phyloP scores from a whole-genome alignment of 2,797 vertebrate species.

The Eurystomus glaucurus region DNA sequence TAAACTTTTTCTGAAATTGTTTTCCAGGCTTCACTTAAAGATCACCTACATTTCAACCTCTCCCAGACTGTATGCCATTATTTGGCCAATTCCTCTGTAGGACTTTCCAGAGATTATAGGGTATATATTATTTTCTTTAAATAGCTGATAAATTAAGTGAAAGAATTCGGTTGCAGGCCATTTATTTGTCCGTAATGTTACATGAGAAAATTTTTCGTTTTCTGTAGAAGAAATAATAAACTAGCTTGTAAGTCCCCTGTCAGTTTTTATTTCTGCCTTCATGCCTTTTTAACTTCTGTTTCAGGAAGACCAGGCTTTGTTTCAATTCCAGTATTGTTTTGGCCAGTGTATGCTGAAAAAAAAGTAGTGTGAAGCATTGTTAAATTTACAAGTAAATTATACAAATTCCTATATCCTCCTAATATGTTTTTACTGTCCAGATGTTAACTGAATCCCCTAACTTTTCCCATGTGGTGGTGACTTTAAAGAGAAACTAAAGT shows the following conservation, averaged over 20 bases:
- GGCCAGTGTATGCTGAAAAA: background rate
- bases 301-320: background rate
- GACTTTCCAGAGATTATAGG: background rate
- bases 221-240: background rate
- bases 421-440: background rate
- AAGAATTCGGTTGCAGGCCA: background rate
- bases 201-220: background rate
- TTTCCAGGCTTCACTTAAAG: background rate
- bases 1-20: background rate
- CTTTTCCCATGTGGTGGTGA: background rate
- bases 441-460: background rate
- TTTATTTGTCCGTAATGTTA: background rate
- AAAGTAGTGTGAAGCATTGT: background rate
- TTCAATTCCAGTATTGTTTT: background rate
- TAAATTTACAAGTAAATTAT: background rate
- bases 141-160: background rate
- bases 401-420: background rate
- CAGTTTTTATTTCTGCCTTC: slow-evolving; percentile 26
- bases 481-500: background rate
- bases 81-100: background rate
- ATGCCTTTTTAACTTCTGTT: background rate
- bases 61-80: background rate
- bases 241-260: background rate
- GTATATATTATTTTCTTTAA: background rate
- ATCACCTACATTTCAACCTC: background rate